phyloP scores from a whole-genome alignment of 2,113 vertebrate species.

The Ammospiza nelsoni region DNA sequence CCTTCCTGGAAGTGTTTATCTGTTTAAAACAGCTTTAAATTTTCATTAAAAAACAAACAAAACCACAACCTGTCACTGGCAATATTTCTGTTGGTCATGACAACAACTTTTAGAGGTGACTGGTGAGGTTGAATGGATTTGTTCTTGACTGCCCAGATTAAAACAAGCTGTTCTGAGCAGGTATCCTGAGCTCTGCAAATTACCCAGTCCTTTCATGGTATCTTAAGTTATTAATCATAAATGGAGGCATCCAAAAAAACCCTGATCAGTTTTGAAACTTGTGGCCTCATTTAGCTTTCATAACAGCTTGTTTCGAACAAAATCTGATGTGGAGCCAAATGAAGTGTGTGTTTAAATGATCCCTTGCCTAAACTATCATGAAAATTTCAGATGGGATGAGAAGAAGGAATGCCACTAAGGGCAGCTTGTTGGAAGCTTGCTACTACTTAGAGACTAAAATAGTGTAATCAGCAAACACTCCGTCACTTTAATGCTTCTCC shows the following conservation, averaged over 20 bases:
- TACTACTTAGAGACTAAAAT: slow-evolving; percentile 61
- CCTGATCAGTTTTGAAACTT: slow-evolving; percentile 59
- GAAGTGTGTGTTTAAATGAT: slow-evolving; percentile 65
- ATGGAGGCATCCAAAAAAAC: slow-evolving; percentile 48
- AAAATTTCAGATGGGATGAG: slow-evolving; percentile 67
- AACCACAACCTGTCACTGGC: not conserved
- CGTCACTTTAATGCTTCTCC: slow-evolving; percentile 57
- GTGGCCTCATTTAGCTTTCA: slow-evolving; percentile 56
- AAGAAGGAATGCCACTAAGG: slow-evolving; percentile 44
- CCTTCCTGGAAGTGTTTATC: slow-evolving; percentile 34
- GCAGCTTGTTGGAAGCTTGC: slow-evolving; percentile 57
- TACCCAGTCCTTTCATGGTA: not conserved
- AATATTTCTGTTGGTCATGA: not conserved
- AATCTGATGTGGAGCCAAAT: slow-evolving; percentile 57
- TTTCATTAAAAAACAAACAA: slow-evolving; percentile 22
- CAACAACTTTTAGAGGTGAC: slow-evolving; percentile 17
- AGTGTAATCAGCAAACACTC: slow-evolving; percentile 59
- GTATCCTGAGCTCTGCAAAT: not conserved
- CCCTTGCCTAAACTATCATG: slow-evolving; percentile 61
- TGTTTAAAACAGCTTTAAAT: slow-evolving; percentile 34
- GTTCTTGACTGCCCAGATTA: not conserved
- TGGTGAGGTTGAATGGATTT: not conserved
- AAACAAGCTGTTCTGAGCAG: not conserved
- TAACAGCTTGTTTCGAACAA: slow-evolving; percentile 65
- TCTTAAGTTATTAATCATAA: slow-evolving; percentile 58